Percentiles rank a stretch among this genome's conserved stretches.
Conservation (phyloP, 2,797 vertebrate species). For the Mus spretus region DNA sequence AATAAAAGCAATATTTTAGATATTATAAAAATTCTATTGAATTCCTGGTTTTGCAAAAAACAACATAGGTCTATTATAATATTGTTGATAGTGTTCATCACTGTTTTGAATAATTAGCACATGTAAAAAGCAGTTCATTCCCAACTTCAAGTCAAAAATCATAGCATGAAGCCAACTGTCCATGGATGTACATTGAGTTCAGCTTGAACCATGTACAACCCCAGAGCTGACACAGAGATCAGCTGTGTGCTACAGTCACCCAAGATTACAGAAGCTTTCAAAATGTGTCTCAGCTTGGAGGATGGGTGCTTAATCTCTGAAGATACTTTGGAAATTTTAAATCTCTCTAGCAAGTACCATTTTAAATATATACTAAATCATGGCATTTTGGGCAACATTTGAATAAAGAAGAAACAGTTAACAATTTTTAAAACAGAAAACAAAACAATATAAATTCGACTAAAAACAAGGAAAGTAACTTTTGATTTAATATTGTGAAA, state of each 20-base stretch:
- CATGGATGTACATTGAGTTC: neutral
- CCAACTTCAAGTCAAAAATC: neutral
- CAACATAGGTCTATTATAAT: neutral
- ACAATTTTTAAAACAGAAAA: conserved; percentile 10
- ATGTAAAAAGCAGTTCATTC: neutral
- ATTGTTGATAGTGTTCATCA: neutral
- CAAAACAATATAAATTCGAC: neutral
- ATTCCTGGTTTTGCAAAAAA: neutral
- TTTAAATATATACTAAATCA: conserved; percentile 41
- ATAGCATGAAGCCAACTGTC: neutral
- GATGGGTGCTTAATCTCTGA: neutral
- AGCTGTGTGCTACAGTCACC: neutral
- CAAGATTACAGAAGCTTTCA: neutral
- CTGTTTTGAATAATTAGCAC: neutral
- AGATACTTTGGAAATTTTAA: neutral
- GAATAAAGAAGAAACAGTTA: neutral
- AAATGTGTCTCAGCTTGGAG: neutral
- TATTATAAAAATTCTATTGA: neutral
- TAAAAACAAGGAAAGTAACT: neutral
- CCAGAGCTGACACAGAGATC: neutral
- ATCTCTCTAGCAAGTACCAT: neutral
- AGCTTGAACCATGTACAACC: neutral
- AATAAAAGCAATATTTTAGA: neutral
- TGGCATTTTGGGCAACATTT: neutral
- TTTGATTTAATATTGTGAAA: neutral